These are phyloP conservation scores for Gila robusta DNA, from an alignment of 2,797 vertebrate genomes.

Conservation along the genomic window DNA sequence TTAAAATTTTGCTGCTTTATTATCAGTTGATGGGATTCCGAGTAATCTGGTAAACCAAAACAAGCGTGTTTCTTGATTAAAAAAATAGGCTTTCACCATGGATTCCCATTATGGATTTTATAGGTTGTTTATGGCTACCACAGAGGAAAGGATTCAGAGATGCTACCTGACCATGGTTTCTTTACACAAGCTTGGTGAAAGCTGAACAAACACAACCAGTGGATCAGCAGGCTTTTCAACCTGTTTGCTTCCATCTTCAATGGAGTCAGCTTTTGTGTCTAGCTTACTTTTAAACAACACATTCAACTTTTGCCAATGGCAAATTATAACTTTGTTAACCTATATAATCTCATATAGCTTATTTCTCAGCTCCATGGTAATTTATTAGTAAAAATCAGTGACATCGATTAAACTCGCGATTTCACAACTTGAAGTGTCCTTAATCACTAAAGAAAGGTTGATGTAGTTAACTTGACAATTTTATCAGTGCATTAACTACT, in stretches of 20 bases:
- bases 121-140: not conserved
- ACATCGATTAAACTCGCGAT: not conserved
- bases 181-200: conserved; percentile 1
- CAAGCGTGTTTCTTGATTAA: not conserved
- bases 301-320: not conserved
- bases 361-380: not conserved
- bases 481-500: conserved; percentile 10
- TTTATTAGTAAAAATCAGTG: not conserved
- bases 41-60: not conserved
- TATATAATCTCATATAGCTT: not conserved
- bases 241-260: not conserved
- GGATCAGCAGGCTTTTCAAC: not conserved
- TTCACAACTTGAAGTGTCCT: conserved; percentile 17
- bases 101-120: not conserved
- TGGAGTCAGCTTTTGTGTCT: not conserved
- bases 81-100: not conserved
- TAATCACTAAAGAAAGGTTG: not conserved
- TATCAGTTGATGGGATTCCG: not conserved
- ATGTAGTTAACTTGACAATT: not conserved
- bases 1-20: not conserved
- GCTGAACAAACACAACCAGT: conserved; percentile 7
- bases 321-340: not conserved
- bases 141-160: not conserved
- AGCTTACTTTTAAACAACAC: not conserved
- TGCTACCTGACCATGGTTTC: not conserved